A percentile compares a stretch with the other conserved stretches of the same genome.
Conservation (phyloP, 2,888 invertebrate species). For the Habrosyne pyritoides region DNA sequence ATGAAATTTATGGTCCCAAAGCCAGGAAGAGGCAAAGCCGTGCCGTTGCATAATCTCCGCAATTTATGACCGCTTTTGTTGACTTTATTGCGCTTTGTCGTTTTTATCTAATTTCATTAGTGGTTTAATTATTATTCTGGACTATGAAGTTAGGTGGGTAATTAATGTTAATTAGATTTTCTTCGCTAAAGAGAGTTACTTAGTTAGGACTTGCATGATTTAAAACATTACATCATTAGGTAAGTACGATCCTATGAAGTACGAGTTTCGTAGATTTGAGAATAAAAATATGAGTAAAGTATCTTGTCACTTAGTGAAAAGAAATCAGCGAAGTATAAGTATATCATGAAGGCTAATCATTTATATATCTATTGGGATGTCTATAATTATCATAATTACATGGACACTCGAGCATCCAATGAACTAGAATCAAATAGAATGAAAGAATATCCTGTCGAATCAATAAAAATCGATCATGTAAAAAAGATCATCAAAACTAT, state of each 20-base stretch:
- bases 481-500: slow-evolving; percentile 62
- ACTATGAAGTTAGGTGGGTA: slow-evolving; percentile 2
- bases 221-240: too few species aligned
- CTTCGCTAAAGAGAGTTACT: neutral
- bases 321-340: too few species aligned
- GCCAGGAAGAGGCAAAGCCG: slow-evolving; percentile 76
- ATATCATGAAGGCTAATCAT: too few species aligned
- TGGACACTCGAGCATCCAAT: slow-evolving; percentile 19
- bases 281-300: too few species aligned
- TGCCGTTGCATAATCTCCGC: slow-evolving; percentile 79
- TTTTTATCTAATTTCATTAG: slow-evolving; percentile 60
- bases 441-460: slow-evolving; percentile 52
- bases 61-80: slow-evolving; percentile 77
- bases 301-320: too few species aligned
- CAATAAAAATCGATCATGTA: slow-evolving; percentile 54
- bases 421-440: slow-evolving; percentile 33
- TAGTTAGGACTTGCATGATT: neutral
- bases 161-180: slow-evolving; percentile 3
- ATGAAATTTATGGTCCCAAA: slow-evolving; percentile 78
- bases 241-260: too few species aligned
- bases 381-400: slow-evolving; percentile 10
- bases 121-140: slow-evolving; percentile 32
- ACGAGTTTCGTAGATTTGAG: too few species aligned
- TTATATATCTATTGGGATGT: too few species aligned
- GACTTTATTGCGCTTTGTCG: slow-evolving; percentile 64